Conservation (phyloP, 1,140 invertebrate species). For the Bombus sylvicola region DNA sequence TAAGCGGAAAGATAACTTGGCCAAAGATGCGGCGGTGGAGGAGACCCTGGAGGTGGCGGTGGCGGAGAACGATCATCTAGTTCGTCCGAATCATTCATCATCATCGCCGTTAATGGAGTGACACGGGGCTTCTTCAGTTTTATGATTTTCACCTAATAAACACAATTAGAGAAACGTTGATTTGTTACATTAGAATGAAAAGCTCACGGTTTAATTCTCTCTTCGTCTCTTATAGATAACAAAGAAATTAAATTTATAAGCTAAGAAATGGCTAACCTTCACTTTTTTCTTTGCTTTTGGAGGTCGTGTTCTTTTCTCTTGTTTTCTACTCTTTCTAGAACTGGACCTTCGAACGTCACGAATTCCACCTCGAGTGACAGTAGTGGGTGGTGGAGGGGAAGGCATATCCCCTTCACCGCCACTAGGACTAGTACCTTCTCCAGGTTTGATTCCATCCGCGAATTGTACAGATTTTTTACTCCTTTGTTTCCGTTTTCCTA, state of each 20-base stretch:
- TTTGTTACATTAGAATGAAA: not conserved
- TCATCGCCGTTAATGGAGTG: conserved; percentile 74
- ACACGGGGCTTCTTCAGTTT: conserved; percentile 78
- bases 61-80: conserved; percentile 83
- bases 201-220: not conserved
- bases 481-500: conserved; percentile 47
- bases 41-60: conserved; percentile 84
- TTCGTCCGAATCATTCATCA: conserved; percentile 82
- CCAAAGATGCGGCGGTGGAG: conserved; percentile 83
- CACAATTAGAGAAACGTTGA: not conserved
- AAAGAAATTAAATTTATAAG: not conserved
- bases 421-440: conserved; percentile 86
- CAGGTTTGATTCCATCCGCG: conserved; percentile 86
- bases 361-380: conserved; percentile 73
- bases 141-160: conserved; percentile 76
- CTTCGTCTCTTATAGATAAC: not conserved
- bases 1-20: conserved; percentile 80
- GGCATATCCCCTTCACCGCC: conserved; percentile 86
- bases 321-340: conserved; percentile 81
- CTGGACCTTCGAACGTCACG: conserved; percentile 81
- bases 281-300: conserved; percentile 83
- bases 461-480: conserved; percentile 85
- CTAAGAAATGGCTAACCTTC: conserved; percentile 73
- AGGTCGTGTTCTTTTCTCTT: conserved; percentile 78
- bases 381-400: conserved; percentile 84